Base-by-base conservation (phyloP, 2,113 vertebrate genomes). In the Corydoras maculifer region DNA sequence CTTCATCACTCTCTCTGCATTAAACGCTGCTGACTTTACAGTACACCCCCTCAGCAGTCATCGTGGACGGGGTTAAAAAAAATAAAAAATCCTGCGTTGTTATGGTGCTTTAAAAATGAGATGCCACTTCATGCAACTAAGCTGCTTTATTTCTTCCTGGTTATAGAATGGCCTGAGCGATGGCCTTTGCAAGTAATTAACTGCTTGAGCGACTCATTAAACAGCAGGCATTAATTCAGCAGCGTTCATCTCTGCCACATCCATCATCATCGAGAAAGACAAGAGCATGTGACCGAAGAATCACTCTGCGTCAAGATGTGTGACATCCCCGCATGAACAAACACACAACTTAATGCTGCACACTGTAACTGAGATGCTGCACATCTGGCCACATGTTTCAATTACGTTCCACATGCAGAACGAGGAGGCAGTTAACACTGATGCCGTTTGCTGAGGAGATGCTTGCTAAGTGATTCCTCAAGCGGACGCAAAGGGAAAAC, bases 111-210 rank as follows among this genome's bases (percentile, higher is more conserved):
- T 65, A 3, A 3, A 25, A 35, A 35, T 18, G 14, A 8, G 65
- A 70, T n/a, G 58, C 63, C 11, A 43, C 43, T 29, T 68, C 6
- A 15, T 50, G 48, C 64, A 72, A 43, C 8, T 43, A 43, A 43
- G 15, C 31, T 61, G 43, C 57, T 32, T 73, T 73, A 73, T 51
- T 65, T 32, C 62, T 15, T 64, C 68, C 55, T 60, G 62, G 68
- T 78, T 75, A 65, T 60, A 84, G 74, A 73, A 74, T 65, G 59
- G 66, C 76, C 78, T 80, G 79, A 82, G 79, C 11, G 60, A 76
- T 81, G 84, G 79, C 84, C 83, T 81, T 82, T 70, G 58, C 65
- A 82, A 72, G 80, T 77, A 83, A 86, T 88, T 81, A 85, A 81
- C 74, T 75, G 82, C 81, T 77, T 30, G 72, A 81, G 79, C 70